Evolutionary conservation across 2,797 vertebrate species (phyloP).

Genomic region (Esox lucius): DNA sequence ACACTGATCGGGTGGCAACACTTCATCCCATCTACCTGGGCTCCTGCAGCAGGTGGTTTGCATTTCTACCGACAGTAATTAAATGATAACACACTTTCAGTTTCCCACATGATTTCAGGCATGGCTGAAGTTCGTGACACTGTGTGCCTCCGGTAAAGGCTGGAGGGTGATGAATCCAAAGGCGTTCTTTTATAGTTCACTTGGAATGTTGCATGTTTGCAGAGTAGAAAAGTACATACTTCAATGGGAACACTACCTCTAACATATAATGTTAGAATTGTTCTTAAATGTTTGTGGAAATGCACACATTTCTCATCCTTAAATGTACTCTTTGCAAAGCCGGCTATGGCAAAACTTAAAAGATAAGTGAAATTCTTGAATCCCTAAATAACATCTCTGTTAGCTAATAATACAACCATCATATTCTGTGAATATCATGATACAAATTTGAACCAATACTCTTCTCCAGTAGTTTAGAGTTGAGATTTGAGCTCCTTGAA

Average conservation of each 20-base stretch:
- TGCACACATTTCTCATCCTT: background rate
- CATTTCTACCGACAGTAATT: slow-evolving; percentile 70
- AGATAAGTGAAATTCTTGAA: too few species aligned
- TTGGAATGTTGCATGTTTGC: slow-evolving; percentile 29
- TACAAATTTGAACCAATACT: too few species aligned
- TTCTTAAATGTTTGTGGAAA: background rate
- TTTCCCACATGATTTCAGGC: slow-evolving; percentile 65
- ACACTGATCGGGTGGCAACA: slow-evolving; percentile 48
- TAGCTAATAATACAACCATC: too few species aligned
- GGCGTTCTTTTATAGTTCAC: slow-evolving; percentile 31
- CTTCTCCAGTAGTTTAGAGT: too few species aligned
- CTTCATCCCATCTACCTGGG: slow-evolving; percentile 61
- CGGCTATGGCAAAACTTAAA: too few species aligned
- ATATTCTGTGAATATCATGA: too few species aligned
- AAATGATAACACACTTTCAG: slow-evolving; percentile 61
- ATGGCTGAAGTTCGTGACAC: slow-evolving; percentile 44
- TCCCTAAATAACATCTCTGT: too few species aligned
- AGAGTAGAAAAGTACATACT: background rate
- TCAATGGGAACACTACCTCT: background rate
- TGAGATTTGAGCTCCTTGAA: too few species aligned
- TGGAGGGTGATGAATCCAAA: slow-evolving; percentile 41
- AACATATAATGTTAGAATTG: background rate
- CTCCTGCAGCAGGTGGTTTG: slow-evolving; percentile 74
- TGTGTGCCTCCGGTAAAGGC: slow-evolving; percentile 30
- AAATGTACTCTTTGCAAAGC: background rate